Conservation (phyloP, 1,140 invertebrate genomes). For the Hylaeus volcanicus region DNA sequence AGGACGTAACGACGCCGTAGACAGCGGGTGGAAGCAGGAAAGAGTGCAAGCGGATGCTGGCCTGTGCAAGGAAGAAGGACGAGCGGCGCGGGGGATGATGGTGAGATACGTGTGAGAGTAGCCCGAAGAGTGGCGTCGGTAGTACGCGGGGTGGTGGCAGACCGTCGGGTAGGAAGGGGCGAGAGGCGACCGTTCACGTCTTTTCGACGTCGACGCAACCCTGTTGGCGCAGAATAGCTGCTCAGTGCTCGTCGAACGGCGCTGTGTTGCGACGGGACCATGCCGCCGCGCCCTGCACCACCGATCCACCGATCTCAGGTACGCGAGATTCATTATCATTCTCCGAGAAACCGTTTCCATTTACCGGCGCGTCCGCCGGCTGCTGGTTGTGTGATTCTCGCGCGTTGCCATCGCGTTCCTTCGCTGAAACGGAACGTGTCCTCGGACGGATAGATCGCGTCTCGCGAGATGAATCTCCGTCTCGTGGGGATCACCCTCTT, state of each 20-base stretch:
- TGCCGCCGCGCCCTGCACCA: constrained; percentile 78
- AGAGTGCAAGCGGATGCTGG: constrained; percentile 17
- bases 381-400: background rate
- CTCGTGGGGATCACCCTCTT: background rate
- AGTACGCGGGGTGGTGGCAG: constrained; percentile 37
- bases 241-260: constrained; percentile 79
- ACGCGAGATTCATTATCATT: constrained; percentile 60
- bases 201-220: constrained; percentile 78
- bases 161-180: constrained; percentile 3
- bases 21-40: constrained; percentile 32
- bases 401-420: background rate
- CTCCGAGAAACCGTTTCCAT: constrained; percentile 2
- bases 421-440: constrained; percentile 18
- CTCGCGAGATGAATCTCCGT: constrained; percentile 18
- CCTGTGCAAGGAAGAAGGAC: constrained; percentile 26
- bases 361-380: background rate
- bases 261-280: constrained; percentile 78
- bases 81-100: constrained; percentile 5
- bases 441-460: constrained; percentile 9
- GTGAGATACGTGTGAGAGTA: constrained; percentile 56
- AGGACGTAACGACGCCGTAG: constrained; percentile 32
- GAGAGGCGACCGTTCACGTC: constrained; percentile 63
- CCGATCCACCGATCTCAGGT: constrained; percentile 77
- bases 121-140: constrained; percentile 47
- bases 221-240: constrained; percentile 70